Conservation (phyloP, 2,888 invertebrate genomes). For the Agrilus cyanescens region DNA sequence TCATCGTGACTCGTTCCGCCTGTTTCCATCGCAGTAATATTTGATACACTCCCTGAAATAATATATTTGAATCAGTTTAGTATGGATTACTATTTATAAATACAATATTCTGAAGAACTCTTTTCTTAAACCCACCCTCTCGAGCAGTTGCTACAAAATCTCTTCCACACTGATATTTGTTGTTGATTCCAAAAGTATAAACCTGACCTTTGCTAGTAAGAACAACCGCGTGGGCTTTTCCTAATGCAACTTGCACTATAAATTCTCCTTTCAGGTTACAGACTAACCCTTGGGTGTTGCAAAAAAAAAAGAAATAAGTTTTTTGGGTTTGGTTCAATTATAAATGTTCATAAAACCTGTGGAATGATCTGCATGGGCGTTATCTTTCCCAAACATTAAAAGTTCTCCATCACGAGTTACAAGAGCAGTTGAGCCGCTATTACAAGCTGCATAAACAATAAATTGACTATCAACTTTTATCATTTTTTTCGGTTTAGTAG, state of each 20-base stretch:
- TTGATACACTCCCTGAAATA: constrained; percentile 18
- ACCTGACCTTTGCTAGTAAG: constrained; percentile 81
- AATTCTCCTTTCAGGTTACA: constrained; percentile 32
- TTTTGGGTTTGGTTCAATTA: neutral
- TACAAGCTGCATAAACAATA: constrained; percentile 77
- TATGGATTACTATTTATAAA: constrained; percentile 7
- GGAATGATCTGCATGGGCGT: constrained; percentile 64
- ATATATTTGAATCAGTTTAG: constrained; percentile 1
- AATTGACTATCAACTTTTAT: constrained; percentile 77
- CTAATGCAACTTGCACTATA: constrained; percentile 62
- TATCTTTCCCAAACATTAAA: constrained; percentile 91
- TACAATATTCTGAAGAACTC: neutral
- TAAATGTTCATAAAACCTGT: constrained; percentile 34
- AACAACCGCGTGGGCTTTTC: constrained; percentile 92
- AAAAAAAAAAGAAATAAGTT: constrained; percentile 6
- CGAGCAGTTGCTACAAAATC: constrained; percentile 54
- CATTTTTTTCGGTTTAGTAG: constrained; percentile 86
- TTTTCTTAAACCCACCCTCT: constrained; percentile 38
- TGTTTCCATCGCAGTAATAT: constrained; percentile 44
- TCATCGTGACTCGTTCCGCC: constrained; percentile 35
- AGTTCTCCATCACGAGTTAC: constrained; percentile 83
- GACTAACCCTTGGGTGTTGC: constrained; percentile 32
- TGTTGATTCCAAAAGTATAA: constrained; percentile 94
- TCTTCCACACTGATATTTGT: constrained; percentile 94
- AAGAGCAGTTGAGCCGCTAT: constrained; percentile 88